A percentile compares a stretch with the other conserved stretches of the same genome.
Conservation (phyloP, 2,797 vertebrate genomes). For the Sebastes aleutianus region DNA sequence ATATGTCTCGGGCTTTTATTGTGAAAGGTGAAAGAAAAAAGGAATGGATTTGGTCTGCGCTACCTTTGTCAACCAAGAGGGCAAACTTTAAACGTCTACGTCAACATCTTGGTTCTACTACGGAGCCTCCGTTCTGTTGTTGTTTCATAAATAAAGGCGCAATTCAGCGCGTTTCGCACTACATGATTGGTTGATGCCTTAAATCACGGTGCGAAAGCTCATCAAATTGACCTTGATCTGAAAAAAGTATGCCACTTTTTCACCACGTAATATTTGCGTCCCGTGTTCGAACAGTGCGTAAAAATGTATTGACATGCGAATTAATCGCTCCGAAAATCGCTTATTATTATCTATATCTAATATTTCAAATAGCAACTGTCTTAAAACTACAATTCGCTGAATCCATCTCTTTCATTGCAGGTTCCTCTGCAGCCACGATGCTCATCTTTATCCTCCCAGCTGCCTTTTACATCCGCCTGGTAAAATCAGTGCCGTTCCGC, state of each 20-base stretch:
- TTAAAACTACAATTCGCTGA: background rate
- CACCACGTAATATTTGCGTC: too few relatives aligned
- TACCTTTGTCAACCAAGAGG: too few relatives aligned
- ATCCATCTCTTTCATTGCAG: slow-evolving; percentile 66
- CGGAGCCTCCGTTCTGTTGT: too few relatives aligned
- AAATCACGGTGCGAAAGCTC: too few relatives aligned
- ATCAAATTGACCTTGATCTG: background rate
- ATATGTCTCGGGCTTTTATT: too few relatives aligned
- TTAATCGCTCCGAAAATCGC: background rate
- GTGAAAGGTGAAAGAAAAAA: too few relatives aligned
- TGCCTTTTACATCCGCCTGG: slow-evolving; percentile 94
- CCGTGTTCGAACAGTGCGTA: background rate
- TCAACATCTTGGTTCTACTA: too few relatives aligned
- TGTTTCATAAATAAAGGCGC: too few relatives aligned
- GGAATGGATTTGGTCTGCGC: too few relatives aligned
- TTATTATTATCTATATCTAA: background rate
- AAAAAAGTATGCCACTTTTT: background rate
- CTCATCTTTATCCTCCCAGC: slow-evolving; percentile 97
- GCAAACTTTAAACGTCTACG: too few relatives aligned
- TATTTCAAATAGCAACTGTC: background rate
- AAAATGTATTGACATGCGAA: background rate
- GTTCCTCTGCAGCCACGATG: slow-evolving; percentile 95
- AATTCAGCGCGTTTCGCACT: background rate
- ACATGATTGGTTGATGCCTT: background rate
- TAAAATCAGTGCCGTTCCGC: slow-evolving; percentile 87